Evolutionary conservation across 2,797 vertebrate genomes (phyloP).

Genomic region (Tarsius wallacei): DNA sequence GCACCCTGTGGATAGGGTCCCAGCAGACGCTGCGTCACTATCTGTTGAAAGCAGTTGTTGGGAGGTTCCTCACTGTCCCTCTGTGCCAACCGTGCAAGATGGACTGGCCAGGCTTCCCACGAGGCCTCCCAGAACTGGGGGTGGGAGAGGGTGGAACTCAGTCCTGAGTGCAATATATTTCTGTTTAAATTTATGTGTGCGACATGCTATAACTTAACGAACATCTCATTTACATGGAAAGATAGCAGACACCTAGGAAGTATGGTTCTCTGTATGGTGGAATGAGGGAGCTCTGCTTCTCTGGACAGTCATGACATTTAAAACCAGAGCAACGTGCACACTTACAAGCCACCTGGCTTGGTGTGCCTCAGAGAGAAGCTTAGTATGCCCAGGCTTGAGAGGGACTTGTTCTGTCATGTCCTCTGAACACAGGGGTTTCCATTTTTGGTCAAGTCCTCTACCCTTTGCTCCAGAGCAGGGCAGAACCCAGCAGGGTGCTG

Average conservation of each 20-base stretch:
- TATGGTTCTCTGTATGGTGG: neutral
- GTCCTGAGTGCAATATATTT: neutral
- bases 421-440: neutral
- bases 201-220: conserved; percentile 20
- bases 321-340: neutral
- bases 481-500: neutral
- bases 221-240: conserved; percentile 25
- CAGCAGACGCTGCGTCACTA: neutral
- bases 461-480: neutral
- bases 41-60: conserved; percentile 14
- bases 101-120: neutral
- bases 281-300: neutral
- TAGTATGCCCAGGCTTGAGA: neutral
- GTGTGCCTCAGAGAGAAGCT: neutral
- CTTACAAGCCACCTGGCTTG: neutral
- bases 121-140: neutral
- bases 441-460: neutral
- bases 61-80: neutral
- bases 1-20: neutral
- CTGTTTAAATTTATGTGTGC: conserved; percentile 63
- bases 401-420: neutral
- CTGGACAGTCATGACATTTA: neutral
- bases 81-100: neutral
- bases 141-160: neutral
- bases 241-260: neutral